Percentiles rank a stretch among this genome's conserved stretches.
Evolutionary conservation across 2,888 invertebrate genomes (phyloP).

Genomic region (Lasioglossum zephyrum): DNA sequence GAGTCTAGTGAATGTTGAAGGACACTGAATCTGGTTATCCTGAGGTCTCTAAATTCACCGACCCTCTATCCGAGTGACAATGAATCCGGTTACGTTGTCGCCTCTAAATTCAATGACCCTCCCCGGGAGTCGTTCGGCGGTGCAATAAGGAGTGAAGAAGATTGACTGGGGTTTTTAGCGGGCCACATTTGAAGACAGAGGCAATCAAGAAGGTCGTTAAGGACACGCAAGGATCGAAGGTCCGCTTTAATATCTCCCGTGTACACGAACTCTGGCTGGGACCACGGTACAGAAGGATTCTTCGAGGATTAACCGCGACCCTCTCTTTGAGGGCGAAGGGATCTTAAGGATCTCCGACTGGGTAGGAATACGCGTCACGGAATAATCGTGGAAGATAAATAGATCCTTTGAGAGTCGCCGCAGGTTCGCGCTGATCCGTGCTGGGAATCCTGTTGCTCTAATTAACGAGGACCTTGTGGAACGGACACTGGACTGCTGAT

Average conservation of each 20-base stretch:
- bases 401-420: background rate
- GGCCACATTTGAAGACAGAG: background rate
- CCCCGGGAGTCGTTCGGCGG: background rate
- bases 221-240: background rate
- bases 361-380: background rate
- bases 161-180: background rate
- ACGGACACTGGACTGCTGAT: background rate
- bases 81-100: background rate
- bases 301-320: slow-evolving; percentile 31
- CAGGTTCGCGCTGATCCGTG: background rate
- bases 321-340: slow-evolving; percentile 17
- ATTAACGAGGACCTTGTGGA: background rate
- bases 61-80: background rate
- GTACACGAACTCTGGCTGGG: background rate
- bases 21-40: background rate
- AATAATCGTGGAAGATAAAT: slow-evolving; percentile 51
- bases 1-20: background rate
- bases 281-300: background rate
- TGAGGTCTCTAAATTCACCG: background rate
- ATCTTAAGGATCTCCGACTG: slow-evolving; percentile 1
- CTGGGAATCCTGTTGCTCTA: background rate
- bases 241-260: background rate
- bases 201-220: background rate
- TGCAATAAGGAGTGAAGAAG: background rate
- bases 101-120: background rate